These are phyloP conservation scores for Nibea albiflora DNA, from an alignment of 2,113 vertebrate genomes.

Conservation along the genomic window DNA sequence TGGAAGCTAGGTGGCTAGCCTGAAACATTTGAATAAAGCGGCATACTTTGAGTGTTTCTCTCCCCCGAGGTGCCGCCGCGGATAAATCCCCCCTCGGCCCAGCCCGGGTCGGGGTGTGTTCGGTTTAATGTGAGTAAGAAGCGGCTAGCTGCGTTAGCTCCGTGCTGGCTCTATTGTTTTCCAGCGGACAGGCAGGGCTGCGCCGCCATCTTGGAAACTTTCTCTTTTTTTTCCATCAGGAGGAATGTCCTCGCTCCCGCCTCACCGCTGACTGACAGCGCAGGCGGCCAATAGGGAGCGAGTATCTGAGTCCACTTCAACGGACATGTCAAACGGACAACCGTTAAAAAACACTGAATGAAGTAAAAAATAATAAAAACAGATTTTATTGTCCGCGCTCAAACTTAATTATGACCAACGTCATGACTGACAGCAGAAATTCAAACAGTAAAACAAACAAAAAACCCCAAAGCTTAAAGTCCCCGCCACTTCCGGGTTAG, in stretches of 20 bases:
- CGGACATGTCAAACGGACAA: too few species aligned
- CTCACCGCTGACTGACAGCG: conserved; percentile 55
- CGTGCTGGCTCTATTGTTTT: conserved; percentile 92
- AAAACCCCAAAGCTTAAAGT: not conserved
- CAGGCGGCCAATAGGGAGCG: conserved; percentile 49
- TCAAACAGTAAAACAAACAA: not conserved
- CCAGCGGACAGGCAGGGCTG: conserved; percentile 81
- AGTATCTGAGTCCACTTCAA: not conserved
- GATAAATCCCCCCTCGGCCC: conserved; percentile 16
- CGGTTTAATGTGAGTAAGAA: not conserved
- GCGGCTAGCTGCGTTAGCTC: conserved; percentile 55
- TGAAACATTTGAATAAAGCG: conserved; percentile 71
- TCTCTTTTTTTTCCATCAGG: conserved; percentile 74
- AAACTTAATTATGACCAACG: too few species aligned
- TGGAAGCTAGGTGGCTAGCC: conserved; percentile 60
- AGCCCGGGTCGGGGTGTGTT: conserved; percentile 1
- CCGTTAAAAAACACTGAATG: not conserved
- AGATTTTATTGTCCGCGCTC: too few species aligned
- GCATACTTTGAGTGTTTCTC: conserved; percentile 39
- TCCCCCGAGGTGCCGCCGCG: conserved; percentile 34
- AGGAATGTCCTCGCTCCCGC: conserved; percentile 49
- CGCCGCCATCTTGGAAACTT: conserved; percentile 96
- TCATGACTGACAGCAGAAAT: too few species aligned
- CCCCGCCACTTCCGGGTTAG: not conserved
- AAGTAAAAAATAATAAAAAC: too few species aligned